phyloP scores from a whole-genome alignment of 2,888 invertebrate genomes.

The Perithous albicinctus region DNA sequence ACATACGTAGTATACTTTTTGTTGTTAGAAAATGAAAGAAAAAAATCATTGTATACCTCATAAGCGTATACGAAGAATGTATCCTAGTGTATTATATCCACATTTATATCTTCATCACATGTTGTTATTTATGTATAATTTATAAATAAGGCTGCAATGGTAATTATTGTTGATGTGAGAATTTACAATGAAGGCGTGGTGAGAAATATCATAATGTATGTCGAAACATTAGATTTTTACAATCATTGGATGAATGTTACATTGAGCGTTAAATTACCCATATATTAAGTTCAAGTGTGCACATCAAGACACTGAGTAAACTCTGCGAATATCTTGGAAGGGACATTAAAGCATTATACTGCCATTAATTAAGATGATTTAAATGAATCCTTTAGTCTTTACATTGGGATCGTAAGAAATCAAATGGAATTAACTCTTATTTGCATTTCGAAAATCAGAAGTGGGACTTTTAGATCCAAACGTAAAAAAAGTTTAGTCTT shows the following conservation, averaged over 20 bases:
- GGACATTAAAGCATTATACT: slow-evolving; percentile 16
- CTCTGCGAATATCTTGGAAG: slow-evolving; percentile 18
- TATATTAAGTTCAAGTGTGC: slow-evolving; percentile 1
- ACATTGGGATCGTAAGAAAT: too few relatives aligned
- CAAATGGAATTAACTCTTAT: too few relatives aligned
- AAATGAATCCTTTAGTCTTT: background rate
- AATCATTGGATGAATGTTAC: slow-evolving; percentile 19
- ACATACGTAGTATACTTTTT: slow-evolving; percentile 35
- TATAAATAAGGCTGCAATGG: slow-evolving; percentile 52
- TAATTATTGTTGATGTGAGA: slow-evolving; percentile 31
- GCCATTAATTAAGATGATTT: slow-evolving; percentile 21
- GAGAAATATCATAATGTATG: slow-evolving; percentile 31
- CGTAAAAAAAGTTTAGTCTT: too few relatives aligned
- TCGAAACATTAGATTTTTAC: slow-evolving; percentile 14
- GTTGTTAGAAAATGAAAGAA: too few relatives aligned
- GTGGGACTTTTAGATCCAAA: too few relatives aligned
- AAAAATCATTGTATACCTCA: slow-evolving; percentile 55
- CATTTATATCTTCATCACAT: slow-evolving; percentile 64
- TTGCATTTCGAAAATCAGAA: too few relatives aligned
- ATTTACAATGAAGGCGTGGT: background rate
- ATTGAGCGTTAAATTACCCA: slow-evolving; percentile 7
- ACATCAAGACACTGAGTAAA: background rate
- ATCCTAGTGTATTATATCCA: slow-evolving; percentile 66
- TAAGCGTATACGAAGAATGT: slow-evolving; percentile 61
- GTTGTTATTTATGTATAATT: slow-evolving; percentile 63